Base-by-base conservation (phyloP, 2,113 vertebrate species). In the Meles meles region DNA sequence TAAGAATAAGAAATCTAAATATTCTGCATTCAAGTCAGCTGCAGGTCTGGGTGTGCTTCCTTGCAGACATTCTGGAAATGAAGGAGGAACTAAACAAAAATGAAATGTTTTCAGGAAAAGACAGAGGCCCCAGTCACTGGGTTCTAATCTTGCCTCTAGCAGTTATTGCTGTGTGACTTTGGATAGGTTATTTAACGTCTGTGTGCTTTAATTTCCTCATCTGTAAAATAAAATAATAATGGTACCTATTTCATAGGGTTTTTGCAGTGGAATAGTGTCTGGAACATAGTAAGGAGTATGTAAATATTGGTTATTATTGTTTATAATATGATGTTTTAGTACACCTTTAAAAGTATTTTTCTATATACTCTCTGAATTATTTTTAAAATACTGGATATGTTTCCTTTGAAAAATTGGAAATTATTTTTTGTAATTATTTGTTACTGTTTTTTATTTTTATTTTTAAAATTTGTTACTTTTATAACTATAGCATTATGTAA, bases 391-490 rank as follows among this genome's bases (percentile, higher is more conserved):
- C 23, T 84, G 57, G 8, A 34, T 72, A 31, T 69, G 29, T 47
- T 76, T 95, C 67, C 69, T 91, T 57, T 90, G 47, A 23, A 77
- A 55, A 95, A 47, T 77, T 61, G 74, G 55, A 61, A 71, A 71
- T 65, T 65, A 65, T 13, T 31, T 65, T 65, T 65, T 65, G 13
- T 65, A 65, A 65, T 65, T 65, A 65, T 65, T 65, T 63, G 27
- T 29, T 29, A 29, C 8, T 29, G 29, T 63, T 63, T 29, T 29
- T 63, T 29, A 52, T 29, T 63, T 63, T 63, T 63, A 61, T 61
- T 95, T 72, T 9, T 86, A n/a, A n/a, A n/a, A n/a, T n/a, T n/a
- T 67, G 20, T 96, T 93, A 77, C 67, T 13, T 69, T 96, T 39
- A 42, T 87, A 72, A 57, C 37, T 69, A 34, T 47, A 57, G 37